These are phyloP conservation scores for Menidia menidia DNA, from an alignment of 2,797 vertebrate genomes.

Conservation along the genomic window DNA sequence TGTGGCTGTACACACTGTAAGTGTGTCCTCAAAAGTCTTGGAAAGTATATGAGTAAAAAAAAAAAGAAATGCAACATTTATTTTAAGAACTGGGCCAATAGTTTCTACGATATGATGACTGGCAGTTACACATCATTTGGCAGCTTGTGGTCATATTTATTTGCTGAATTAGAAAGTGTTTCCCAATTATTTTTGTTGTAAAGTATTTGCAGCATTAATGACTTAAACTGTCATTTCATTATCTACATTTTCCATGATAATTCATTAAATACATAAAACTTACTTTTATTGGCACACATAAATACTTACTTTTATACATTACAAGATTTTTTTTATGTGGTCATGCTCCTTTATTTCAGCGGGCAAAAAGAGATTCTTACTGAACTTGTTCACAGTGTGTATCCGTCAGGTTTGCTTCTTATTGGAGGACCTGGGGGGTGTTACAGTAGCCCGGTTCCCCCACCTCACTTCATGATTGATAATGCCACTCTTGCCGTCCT, in stretches of 20 bases:
- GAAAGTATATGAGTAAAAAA: not conserved
- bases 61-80: not conserved
- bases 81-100: not conserved
- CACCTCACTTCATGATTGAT: not conserved
- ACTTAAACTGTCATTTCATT: not conserved
- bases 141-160: constrained; percentile 24
- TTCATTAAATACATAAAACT: no score
- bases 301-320: no score
- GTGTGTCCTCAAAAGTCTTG: not conserved
- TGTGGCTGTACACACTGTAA: not conserved
- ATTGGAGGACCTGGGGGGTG: no score
- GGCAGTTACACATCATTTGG: constrained; percentile 29
- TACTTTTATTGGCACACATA: no score
- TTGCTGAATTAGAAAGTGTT: constrained; percentile 7
- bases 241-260: no score
- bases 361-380: no score
- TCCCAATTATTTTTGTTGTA: not conserved
- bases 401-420: no score
- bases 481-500: not conserved
- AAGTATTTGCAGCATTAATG: not conserved
- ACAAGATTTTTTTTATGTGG: no score
- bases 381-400: no score
- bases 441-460: not conserved
- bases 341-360: no score
- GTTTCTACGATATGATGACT: constrained; percentile 20